A percentile compares a stretch with the other conserved stretches of the same genome.
These are phyloP conservation scores for Ceratina australensis DNA, from an alignment of 1,140 invertebrate species.

Conservation along the genomic window DNA sequence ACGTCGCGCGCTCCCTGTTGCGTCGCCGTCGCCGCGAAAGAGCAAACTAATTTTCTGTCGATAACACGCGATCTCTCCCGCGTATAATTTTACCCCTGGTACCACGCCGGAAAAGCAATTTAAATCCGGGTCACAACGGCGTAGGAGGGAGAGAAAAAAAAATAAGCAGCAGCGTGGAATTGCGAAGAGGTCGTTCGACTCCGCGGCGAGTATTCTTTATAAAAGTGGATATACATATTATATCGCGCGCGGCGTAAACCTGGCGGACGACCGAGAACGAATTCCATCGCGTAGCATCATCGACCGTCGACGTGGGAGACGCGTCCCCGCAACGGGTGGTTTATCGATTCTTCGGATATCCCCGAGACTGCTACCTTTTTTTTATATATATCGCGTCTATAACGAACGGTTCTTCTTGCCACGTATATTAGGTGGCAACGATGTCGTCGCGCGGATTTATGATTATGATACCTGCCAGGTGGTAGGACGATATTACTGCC, in stretches of 20 bases:
- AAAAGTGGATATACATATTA: background rate
- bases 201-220: conserved; percentile 1
- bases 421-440: too few relatives aligned
- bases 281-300: conserved; percentile 21
- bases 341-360: conserved; percentile 46
- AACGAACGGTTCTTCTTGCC: conserved; percentile 44
- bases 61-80: background rate
- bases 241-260: conserved; percentile 40
- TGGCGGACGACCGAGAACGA: conserved; percentile 30
- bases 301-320: background rate
- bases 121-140: background rate
- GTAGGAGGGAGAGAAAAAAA: too few relatives aligned
- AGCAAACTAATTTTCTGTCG: conserved; percentile 31
- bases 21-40: background rate
- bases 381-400: conserved; percentile 30
- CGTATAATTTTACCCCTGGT: background rate
- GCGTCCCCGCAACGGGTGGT: conserved; percentile 16
- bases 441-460: too few relatives aligned
- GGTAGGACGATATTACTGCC: too few relatives aligned
- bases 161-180: background rate
- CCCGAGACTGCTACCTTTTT: conserved; percentile 35
- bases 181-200: background rate
- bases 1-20: background rate
- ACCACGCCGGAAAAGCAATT: conserved; percentile 7
- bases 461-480: too few relatives aligned